phyloP scores from a whole-genome alignment of 2,797 vertebrate species.

The Hydrophis major region DNA sequence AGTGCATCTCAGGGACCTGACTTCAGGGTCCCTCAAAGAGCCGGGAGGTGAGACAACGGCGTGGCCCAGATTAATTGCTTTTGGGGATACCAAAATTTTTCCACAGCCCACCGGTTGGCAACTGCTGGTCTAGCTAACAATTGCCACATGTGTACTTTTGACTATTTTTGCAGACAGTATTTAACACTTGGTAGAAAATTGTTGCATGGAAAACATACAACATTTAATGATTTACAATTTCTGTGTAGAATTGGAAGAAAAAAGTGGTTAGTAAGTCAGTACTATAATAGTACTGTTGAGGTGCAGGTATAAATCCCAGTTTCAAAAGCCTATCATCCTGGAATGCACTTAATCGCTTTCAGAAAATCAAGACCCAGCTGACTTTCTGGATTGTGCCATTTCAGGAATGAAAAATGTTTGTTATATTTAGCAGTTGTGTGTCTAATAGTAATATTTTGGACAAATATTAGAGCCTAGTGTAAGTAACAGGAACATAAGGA shows the following conservation, averaged over 20 bases:
- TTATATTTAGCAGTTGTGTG: not conserved
- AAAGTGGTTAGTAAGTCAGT: not conserved
- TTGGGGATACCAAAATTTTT: no score
- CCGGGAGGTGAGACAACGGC: no score
- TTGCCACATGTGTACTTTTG: constrained; percentile 18
- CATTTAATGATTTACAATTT: not conserved
- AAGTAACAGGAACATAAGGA: not conserved
- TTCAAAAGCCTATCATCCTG: not conserved
- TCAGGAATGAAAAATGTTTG: not conserved
- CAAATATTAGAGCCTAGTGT: not conserved
- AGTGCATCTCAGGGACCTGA: no score
- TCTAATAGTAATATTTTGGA: not conserved
- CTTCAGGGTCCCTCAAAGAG: no score
- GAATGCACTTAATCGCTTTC: not conserved
- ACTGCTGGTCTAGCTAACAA: not conserved
- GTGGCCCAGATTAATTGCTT: no score
- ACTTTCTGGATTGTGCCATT: not conserved
- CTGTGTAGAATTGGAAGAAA: not conserved
- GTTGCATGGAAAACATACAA: not conserved
- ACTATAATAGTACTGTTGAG: not conserved
- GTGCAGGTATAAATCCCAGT: not conserved
- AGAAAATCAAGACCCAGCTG: not conserved
- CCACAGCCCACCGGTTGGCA: no score
- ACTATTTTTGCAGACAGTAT: constrained; percentile 24
- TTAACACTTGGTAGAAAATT: not conserved